Base-by-base conservation (phyloP, 2,888 invertebrate genomes). In the Tinea semifulvella region DNA sequence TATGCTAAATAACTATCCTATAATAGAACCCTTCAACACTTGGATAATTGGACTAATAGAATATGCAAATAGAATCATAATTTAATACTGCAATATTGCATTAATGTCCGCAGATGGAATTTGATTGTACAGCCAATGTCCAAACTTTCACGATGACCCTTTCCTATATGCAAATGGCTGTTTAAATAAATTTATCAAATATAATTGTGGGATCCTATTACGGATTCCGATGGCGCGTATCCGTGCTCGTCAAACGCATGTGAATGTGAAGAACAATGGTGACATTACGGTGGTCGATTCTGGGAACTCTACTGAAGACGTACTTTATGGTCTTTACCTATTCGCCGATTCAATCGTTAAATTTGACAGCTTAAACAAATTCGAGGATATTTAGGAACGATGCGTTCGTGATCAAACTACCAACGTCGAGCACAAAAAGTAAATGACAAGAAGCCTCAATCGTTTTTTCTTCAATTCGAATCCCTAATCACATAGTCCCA, bases 281-380 rank as follows among this genome's bases (percentile, higher is more conserved):
- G 63, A 68, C 63, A 68, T 68, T 74, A 70, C 61, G 79, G 79
- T 79, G 79, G 79, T 76, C 79, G 73, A 50, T 80, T 80, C 79
- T 72, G 55, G 59, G 79, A 80, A 79, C 63, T 59, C n/a, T 39
- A 16, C 27, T 22, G 35, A 8, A 13, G 42, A 13, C 13, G 26
- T 42, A 38, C 68, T 77, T 74, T 75, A 76, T 74, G 68, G 68
- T 61, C 58, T 71, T 69, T 73, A 40, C 36, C 36, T 36, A 36
- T 36, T 36, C 18, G 36, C 36, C 36, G 36, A 36, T 36, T 36
- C 36, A 36, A 36, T 36, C 36, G 36, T 36, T 18, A 36, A 36
- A 36, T 36, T 36, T 18, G 36, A 36, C 18, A 18, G 36, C 36
- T 18, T 36, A 36, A 31, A 36, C 36, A 36, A 36, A 36, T 36